Evolutionary conservation across 1,140 invertebrate species (phyloP).

Genomic region (Ptiloglossa arizonensis): DNA sequence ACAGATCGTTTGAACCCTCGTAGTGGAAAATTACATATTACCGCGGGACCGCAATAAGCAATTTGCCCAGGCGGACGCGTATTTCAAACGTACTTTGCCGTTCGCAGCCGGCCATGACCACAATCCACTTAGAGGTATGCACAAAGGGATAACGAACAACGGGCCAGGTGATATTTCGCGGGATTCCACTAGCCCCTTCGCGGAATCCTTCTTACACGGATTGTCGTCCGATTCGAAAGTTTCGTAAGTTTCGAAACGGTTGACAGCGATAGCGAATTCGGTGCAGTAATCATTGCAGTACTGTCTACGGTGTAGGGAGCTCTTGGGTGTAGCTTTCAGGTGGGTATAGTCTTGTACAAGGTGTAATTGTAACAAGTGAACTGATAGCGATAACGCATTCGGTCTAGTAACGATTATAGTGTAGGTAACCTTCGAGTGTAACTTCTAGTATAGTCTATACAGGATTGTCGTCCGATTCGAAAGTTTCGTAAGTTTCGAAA

Average conservation of each 20-base stretch:
- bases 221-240: neutral
- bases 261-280: no score
- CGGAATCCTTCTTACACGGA: neutral
- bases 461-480: no score
- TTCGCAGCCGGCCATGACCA: neutral
- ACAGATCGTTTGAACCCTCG: constrained; percentile 34
- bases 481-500: no score
- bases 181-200: neutral
- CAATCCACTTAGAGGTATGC: constrained; percentile 28
- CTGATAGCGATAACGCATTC: no score
- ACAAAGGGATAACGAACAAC: constrained; percentile 28
- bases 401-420: no score
- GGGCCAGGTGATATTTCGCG: neutral
- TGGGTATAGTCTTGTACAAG: no score
- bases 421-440: no score
- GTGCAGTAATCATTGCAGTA: no score
- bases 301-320: no score
- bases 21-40: constrained; percentile 45
- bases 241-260: neutral
- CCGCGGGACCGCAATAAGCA: constrained; percentile 35
- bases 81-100: constrained; percentile 39
- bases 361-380: no score
- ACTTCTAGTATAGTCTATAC: no score
- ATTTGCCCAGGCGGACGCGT: constrained; percentile 28
- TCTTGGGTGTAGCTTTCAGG: no score